These are phyloP conservation scores for Drosophila lowei DNA, from an alignment of 1,140 invertebrate species.

Conservation along the genomic window DNA sequence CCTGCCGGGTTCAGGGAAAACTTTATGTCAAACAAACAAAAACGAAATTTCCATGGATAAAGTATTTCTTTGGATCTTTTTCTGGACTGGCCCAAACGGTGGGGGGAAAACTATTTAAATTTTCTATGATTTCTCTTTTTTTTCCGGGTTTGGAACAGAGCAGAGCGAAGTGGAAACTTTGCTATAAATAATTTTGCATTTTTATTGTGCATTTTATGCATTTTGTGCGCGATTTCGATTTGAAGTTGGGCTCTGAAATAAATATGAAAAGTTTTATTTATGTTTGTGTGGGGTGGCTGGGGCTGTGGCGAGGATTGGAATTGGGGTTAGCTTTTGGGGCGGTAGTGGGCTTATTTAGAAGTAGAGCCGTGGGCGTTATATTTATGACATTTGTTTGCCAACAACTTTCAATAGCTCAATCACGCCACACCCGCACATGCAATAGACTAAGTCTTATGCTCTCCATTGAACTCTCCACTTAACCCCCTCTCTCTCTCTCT, in stretches of 20 bases:
- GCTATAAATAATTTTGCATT: slow-evolving; percentile 80
- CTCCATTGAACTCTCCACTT: slow-evolving; percentile 3
- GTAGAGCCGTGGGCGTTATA: slow-evolving; percentile 60
- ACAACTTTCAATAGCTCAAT: slow-evolving; percentile 80
- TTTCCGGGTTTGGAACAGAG: slow-evolving; percentile 29
- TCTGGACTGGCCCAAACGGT: slow-evolving; percentile 16
- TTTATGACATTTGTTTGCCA: slow-evolving; percentile 81
- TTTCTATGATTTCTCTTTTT: slow-evolving; percentile 39
- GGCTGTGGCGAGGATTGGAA: background rate
- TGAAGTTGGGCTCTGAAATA: slow-evolving; percentile 75
- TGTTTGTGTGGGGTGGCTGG: slow-evolving; percentile 45
- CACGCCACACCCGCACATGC: slow-evolving; percentile 65
- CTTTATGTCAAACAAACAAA: slow-evolving; percentile 37
- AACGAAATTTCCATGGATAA: slow-evolving; percentile 39
- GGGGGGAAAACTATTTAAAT: slow-evolving; percentile 68
- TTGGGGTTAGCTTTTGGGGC: background rate
- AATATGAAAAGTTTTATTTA: slow-evolving; percentile 82
- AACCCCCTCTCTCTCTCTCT: background rate
- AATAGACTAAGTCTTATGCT: slow-evolving; percentile 23
- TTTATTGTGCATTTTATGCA: slow-evolving; percentile 81
- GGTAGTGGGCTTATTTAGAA: slow-evolving; percentile 1
- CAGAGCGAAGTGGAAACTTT: slow-evolving; percentile 51
- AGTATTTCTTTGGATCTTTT: slow-evolving; percentile 25
- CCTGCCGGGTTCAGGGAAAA: slow-evolving; percentile 47
- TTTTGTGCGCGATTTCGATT: slow-evolving; percentile 68